phyloP scores from a whole-genome alignment of 2,888 invertebrate species.

The Andrena chrysosceles region DNA sequence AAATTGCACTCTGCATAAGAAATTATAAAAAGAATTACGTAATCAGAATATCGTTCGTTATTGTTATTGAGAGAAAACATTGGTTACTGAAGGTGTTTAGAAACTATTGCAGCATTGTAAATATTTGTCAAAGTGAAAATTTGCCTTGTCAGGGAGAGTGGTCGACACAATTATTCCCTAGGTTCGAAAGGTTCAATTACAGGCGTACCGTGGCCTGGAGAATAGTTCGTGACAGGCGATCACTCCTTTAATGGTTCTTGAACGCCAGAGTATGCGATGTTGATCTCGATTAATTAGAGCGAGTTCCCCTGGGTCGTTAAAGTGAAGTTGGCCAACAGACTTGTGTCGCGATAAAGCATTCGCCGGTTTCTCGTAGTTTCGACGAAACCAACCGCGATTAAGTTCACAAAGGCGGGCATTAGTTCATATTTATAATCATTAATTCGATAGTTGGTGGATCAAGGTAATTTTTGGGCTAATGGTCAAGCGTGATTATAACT shows the following conservation, averaged over 20 bases:
- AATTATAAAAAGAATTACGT: too few species aligned
- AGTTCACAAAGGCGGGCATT: not conserved
- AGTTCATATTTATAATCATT: not conserved
- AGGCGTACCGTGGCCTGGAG: conserved; percentile 18
- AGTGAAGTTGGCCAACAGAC: conserved; percentile 31
- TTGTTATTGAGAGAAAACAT: too few species aligned
- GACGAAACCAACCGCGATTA: not conserved
- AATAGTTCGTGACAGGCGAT: conserved; percentile 51
- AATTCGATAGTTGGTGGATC: too few species aligned
- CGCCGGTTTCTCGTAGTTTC: conserved; percentile 1
- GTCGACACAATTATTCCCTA: not conserved
- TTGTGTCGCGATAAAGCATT: conserved; percentile 10
- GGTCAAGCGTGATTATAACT: too few species aligned
- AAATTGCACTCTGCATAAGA: too few species aligned
- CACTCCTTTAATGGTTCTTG: conserved; percentile 51
- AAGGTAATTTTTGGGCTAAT: too few species aligned
- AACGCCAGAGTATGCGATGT: conserved; percentile 30
- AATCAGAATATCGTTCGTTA: too few species aligned
- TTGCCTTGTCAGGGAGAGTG: not conserved
- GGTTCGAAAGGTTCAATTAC: conserved; percentile 7
- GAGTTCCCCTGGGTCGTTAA: conserved; percentile 43
- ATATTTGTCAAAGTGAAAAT: not conserved
- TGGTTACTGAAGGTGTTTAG: too few species aligned
- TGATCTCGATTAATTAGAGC: conserved; percentile 54
- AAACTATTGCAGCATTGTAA: not conserved